A percentile compares a stretch with the other conserved stretches of the same genome.
Conservation (phyloP, 2,113 vertebrate species). For the Cinclus mexicanus region DNA sequence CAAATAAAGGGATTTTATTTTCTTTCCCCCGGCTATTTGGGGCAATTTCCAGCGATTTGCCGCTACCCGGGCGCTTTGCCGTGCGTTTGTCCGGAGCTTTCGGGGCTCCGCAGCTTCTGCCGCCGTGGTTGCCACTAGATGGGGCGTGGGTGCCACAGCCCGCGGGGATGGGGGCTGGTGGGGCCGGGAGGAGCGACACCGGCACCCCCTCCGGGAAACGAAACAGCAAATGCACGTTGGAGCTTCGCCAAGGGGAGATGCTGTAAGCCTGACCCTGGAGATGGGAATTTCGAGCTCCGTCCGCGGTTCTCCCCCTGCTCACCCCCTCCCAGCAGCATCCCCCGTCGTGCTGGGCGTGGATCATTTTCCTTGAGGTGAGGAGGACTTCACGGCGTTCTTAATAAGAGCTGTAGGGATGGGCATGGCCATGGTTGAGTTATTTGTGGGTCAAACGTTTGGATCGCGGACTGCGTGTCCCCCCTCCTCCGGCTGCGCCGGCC, state of each 20-base stretch:
- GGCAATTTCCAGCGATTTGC: fast-evolving
- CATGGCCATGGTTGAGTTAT: fast-evolving
- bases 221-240: too few relatives aligned
- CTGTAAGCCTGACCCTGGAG: too few relatives aligned
- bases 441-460: background rate
- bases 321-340: background rate
- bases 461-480: background rate
- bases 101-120: background rate
- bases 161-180: fast-evolving
- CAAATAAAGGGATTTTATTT: too few relatives aligned
- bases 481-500: background rate
- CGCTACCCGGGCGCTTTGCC: fast-evolving
- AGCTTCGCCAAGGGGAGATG: too few relatives aligned
- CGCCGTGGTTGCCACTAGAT: background rate
- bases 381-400: background rate
- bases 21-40: background rate
- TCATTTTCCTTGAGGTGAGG: background rate
- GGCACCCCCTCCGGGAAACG: too few relatives aligned
- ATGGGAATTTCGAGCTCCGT: too few relatives aligned
- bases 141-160: background rate
- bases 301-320: background rate
- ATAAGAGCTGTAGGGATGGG: fast-evolving
- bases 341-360: fast-evolving
- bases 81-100: fast-evolving
- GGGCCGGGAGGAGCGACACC: too few relatives aligned